These are phyloP conservation scores for Echinops telfairi DNA, from an alignment of 2,113 vertebrate species.

Conservation along the genomic window DNA sequence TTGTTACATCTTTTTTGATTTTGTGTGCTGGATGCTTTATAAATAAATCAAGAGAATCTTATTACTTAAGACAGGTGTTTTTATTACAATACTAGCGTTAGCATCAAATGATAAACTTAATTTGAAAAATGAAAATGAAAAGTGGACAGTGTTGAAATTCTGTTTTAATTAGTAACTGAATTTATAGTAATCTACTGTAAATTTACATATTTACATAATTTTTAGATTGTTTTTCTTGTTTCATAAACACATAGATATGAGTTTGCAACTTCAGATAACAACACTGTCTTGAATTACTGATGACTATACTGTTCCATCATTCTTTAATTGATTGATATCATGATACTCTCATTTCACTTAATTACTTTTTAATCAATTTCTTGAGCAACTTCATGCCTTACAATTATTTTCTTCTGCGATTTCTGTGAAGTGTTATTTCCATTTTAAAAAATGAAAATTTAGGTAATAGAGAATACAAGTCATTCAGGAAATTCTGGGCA, in stretches of 20 bases:
- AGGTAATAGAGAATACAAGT: not conserved
- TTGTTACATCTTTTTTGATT: constrained; percentile 7
- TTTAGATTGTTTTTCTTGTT: constrained; percentile 27
- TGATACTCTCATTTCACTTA: constrained; percentile 1
- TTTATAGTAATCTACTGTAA: not conserved
- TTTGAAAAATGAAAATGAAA: constrained; percentile 61
- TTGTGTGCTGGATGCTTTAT: constrained; percentile 41
- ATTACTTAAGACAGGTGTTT: constrained; percentile 5
- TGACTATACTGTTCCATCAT: not conserved
- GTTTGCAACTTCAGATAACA: not conserved
- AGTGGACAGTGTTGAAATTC: not conserved
- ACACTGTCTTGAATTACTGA: not conserved
- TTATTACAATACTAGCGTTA: constrained; percentile 22
- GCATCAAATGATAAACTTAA: constrained; percentile 22
- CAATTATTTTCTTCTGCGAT: not conserved
- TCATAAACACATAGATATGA: constrained; percentile 34
- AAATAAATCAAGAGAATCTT: constrained; percentile 30
- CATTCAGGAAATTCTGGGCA: not conserved
- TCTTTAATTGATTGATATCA: not conserved
- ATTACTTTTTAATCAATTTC: not conserved
- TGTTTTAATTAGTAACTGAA: constrained; percentile 35
- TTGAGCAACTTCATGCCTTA: not conserved
- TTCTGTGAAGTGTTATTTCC: not conserved
- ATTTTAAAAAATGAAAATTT: constrained; percentile 15
- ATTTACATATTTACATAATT: not conserved